A percentile compares a stretch with the other conserved stretches of the same genome.
Evolutionary conservation across 2,113 vertebrate genomes (phyloP).

Genomic region (Oreocharis arfaki): DNA sequence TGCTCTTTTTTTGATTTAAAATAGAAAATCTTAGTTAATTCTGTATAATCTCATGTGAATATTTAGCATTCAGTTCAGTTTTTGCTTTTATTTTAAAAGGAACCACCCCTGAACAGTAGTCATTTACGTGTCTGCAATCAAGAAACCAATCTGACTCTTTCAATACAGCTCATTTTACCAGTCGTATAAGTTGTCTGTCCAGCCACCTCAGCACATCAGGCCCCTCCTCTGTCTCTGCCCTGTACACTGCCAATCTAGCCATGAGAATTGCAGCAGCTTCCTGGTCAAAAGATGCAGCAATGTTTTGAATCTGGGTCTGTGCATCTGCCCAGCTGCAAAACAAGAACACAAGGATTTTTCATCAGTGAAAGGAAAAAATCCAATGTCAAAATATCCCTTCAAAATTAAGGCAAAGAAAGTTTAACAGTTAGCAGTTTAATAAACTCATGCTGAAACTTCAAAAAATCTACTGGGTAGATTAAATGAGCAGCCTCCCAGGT

Average conservation of each 20-base stretch:
- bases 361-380: background rate
- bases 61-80: background rate
- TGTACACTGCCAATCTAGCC: constrained; percentile 91
- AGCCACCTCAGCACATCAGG: constrained; percentile 95
- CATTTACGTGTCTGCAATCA: background rate
- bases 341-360: background rate
- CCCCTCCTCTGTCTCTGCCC: constrained; percentile 94
- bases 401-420: background rate
- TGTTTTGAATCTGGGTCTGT: constrained; percentile 94
- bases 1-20: background rate
- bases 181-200: constrained; percentile 92
- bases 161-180: constrained; percentile 72
- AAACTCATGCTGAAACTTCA: background rate
- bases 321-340: constrained; percentile 92
- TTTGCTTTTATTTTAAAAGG: background rate
- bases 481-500: background rate
- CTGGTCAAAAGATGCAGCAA: constrained; percentile 95
- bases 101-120: background rate
- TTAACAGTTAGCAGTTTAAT: background rate
- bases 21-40: background rate
- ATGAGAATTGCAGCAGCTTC: constrained; percentile 95
- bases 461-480: background rate
- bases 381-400: background rate
- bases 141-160: background rate
- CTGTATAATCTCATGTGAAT: background rate